Conservation (phyloP, 2,888 invertebrate species). For the Dichetophora obliterata region DNA sequence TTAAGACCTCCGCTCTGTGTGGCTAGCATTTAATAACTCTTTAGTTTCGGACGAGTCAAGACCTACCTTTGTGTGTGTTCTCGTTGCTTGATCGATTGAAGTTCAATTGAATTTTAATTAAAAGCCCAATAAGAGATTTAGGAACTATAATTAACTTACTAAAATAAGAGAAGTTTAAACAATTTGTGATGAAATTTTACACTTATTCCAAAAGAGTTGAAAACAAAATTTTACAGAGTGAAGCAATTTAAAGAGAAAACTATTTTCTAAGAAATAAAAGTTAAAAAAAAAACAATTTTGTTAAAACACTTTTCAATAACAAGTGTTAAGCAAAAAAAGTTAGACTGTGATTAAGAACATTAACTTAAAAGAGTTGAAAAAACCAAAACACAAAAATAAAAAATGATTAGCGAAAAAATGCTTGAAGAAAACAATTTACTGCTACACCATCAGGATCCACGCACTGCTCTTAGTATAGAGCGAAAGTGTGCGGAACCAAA, state of each 20-base stretch:
- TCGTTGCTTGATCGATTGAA: conserved; percentile 16
- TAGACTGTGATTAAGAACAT: too few relatives aligned
- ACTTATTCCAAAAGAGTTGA: too few relatives aligned
- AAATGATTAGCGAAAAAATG: too few relatives aligned
- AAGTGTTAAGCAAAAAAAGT: too few relatives aligned
- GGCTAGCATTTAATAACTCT: conserved; percentile 15
- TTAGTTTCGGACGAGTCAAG: conserved; percentile 26
- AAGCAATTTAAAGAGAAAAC: too few relatives aligned
- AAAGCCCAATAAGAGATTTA: conserved; percentile 2
- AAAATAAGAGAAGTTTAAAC: not conserved
- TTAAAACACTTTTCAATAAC: too few relatives aligned
- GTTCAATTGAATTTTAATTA: too few relatives aligned
- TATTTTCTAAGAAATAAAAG: too few relatives aligned
- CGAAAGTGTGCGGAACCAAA: not conserved
- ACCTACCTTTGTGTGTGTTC: conserved; percentile 34
- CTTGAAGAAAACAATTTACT: not conserved
- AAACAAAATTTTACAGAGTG: too few relatives aligned
- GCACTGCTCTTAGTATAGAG: conserved; percentile 8
- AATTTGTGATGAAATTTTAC: not conserved
- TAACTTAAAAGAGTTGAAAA: too few relatives aligned
- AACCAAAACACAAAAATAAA: too few relatives aligned
- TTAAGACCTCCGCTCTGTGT: conserved; percentile 9
- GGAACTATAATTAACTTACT: not conserved
- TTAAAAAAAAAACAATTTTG: too few relatives aligned
- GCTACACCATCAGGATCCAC: conserved; percentile 37